Evolutionary conservation across 2,113 vertebrate species (phyloP).

Genomic region (Hippolais icterina): DNA sequence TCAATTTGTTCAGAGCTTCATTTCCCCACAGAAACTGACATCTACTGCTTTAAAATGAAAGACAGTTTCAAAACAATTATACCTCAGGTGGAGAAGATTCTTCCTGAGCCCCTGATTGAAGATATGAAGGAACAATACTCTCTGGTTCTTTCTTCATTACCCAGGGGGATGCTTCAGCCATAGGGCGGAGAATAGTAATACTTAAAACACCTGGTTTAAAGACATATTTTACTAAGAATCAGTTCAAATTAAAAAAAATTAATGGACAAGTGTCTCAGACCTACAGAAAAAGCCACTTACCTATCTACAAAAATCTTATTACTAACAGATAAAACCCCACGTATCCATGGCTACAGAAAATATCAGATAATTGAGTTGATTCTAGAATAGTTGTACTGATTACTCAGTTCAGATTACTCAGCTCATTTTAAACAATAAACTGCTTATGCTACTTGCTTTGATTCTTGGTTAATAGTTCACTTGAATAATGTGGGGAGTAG

Average conservation of each 20-base stretch:
- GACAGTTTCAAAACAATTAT: background rate
- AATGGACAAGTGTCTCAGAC: background rate
- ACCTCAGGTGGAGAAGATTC: slow-evolving; percentile 80
- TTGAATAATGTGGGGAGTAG: background rate
- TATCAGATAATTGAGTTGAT: background rate
- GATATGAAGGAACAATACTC: slow-evolving; percentile 80
- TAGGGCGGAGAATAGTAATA: slow-evolving; percentile 83
- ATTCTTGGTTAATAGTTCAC: background rate
- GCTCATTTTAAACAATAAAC: background rate
- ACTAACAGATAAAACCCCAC: background rate
- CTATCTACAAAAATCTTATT: background rate
- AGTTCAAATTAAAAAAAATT: background rate
- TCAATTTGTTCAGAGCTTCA: background rate
- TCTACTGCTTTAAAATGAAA: background rate
- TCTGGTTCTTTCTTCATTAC: slow-evolving; percentile 76
- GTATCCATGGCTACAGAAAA: background rate
- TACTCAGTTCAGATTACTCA: background rate
- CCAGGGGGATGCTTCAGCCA: slow-evolving; percentile 79
- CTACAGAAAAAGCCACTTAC: background rate
- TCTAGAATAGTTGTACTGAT: background rate
- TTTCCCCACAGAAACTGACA: background rate
- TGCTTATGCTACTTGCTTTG: background rate
- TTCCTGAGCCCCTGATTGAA: slow-evolving; percentile 76
- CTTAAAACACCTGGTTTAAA: slow-evolving; percentile 75
- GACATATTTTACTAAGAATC: background rate